Conservation (phyloP, 2,888 invertebrate species). For the Ochlodes sylvanus region DNA sequence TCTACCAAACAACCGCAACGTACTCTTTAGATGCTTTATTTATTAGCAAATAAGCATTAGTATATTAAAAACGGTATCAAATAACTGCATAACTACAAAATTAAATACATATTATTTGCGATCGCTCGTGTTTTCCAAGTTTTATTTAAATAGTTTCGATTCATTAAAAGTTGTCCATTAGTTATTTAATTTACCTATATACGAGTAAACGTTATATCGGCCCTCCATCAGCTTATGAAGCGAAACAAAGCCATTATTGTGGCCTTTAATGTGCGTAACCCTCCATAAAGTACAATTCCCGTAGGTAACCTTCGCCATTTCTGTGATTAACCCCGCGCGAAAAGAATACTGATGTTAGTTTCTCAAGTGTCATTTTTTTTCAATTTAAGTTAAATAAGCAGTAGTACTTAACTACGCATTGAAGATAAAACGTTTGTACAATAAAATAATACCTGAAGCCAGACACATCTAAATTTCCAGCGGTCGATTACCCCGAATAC, state of each 20-base stretch:
- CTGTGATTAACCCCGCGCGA: slow-evolving; percentile 14
- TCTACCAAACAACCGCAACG: neutral
- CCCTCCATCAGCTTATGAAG: slow-evolving; percentile 9
- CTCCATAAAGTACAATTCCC: slow-evolving; percentile 19
- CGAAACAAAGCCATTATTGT: slow-evolving; percentile 29
- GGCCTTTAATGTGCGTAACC: slow-evolving; percentile 26
- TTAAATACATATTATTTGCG: neutral
- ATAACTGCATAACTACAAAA: neutral
- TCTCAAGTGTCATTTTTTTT: neutral
- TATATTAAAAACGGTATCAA: slow-evolving; percentile 9
- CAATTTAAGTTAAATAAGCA: neutral
- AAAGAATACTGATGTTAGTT: slow-evolving; percentile 6
- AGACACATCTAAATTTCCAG: neutral
- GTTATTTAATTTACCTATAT: slow-evolving; percentile 15
- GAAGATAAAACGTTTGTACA: neutral
- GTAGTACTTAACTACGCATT: neutral
- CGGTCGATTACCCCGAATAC: slow-evolving; percentile 13
- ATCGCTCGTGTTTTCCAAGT: neutral
- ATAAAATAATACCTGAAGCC: neutral
- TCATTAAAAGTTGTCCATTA: slow-evolving; percentile 7
- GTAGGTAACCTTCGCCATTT: slow-evolving; percentile 12
- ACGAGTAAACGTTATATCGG: neutral
- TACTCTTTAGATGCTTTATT: neutral
- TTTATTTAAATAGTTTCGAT: neutral
- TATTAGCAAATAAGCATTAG: slow-evolving; percentile 10